Evolutionary conservation across 2,888 invertebrate genomes (phyloP), one percentile per base, ranked within the genome.

Genomic region (Penaeus monodon): DNA sequence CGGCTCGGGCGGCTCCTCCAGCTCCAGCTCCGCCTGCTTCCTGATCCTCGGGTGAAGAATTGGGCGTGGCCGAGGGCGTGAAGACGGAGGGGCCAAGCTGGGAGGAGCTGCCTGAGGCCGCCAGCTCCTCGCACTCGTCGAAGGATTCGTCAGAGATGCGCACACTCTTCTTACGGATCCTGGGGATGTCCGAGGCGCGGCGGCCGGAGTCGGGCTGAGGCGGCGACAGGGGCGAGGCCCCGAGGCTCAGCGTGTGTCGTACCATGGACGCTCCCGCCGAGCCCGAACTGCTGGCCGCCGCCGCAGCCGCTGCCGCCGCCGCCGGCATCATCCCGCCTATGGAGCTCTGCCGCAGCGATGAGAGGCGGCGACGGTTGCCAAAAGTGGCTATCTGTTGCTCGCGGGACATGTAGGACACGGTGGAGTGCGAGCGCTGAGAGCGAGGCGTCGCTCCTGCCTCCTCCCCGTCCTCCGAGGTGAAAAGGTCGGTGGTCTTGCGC

Each of bases 121-220:
- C 86, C 63, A 90, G 70, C 65, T 90, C 89, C 64, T 90, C 89
- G 57, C 87, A 88, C 68, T 90, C 89, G 70, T 90, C 89, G 76
- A 90, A 90, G 24, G 89, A 90, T n/a, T 90, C 89, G n/a, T 90
- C 89, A 17, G 88, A 88, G 24, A 90, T 90, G 65, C 89, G 88
- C 4, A 90, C 89, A 49, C 89, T 90, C 68, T 90, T 90, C 66
- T 90, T 90, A n/a, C 89, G 76, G 17, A 86, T 76, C 49, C 84
- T 86, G 17, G 88, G 89, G 24, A 84, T 84, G 29, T 90, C 89
- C 2, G 89, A 90, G 29, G 87, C 82, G 29, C 89, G 65, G 27
- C 89, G 81, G 29, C 84, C 88, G 27, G 84, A 73, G 76, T 83
- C 81, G 14, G 68, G 85, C 27, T 88, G 88, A 0, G 88, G 89